A percentile compares a stretch with the other conserved stretches of the same genome.
Evolutionary conservation across 64 coral and sea anemone genomes (phyloP).

Genomic region (Stichodactyla mertensii): DNA sequence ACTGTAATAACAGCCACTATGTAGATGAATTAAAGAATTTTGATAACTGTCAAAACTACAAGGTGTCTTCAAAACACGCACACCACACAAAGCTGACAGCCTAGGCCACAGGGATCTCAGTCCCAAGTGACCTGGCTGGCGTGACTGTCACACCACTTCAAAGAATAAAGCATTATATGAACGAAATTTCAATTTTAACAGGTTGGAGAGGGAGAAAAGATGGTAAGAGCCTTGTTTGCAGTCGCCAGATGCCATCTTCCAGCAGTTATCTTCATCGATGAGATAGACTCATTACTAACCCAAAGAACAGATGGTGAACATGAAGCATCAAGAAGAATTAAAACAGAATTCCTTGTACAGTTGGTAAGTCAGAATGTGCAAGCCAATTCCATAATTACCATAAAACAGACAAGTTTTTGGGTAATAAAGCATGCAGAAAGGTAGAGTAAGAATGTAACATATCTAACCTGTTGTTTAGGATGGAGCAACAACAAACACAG

Average conservation of each 20-base stretch:
- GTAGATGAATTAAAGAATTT: no score
- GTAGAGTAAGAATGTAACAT: background rate
- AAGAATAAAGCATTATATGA: background rate
- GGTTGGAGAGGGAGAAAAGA: conserved; percentile 99
- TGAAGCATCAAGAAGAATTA: conserved; percentile 93
- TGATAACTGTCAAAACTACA: no score
- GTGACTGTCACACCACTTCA: no score
- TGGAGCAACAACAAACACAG: conserved; percentile 83
- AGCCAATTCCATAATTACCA: background rate
- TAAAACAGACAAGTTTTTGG: no score
- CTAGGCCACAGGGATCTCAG: no score
- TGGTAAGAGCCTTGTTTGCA: conserved; percentile 97
- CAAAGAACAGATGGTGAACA: conserved; percentile 96
- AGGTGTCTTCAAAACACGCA: no score
- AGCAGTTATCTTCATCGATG: conserved; percentile 97
- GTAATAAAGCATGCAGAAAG: no score
- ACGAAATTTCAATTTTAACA: background rate
- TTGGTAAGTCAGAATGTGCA: conserved; percentile 35
- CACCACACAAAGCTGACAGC: no score
- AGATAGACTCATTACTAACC: conserved; percentile 90
- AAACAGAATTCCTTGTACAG: conserved; percentile 96
- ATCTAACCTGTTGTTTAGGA: conserved; percentile 36
- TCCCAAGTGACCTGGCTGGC: no score
- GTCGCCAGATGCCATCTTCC: conserved; percentile 89
- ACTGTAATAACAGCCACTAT: no score